Conservation (phyloP, 2,113 vertebrate species). For the Chaetodon trifascialis region DNA sequence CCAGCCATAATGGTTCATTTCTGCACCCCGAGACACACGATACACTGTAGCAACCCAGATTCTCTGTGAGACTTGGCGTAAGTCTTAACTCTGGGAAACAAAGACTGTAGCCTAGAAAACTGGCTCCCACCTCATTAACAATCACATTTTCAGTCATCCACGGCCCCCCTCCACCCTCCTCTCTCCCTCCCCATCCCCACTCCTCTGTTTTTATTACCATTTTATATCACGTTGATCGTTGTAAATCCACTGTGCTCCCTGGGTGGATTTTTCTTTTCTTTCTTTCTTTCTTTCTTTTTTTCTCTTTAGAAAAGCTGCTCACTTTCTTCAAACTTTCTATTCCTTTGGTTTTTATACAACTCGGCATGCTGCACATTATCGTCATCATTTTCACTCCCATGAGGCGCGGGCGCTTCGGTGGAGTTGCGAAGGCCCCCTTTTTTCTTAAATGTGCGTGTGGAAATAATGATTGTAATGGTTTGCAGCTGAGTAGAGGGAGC, state of each 20-base stretch:
- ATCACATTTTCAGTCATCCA: slow-evolving; percentile 73
- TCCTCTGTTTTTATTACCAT: slow-evolving; percentile 68
- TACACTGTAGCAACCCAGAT: slow-evolving; percentile 78
- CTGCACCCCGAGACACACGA: slow-evolving; percentile 78
- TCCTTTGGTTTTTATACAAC: slow-evolving; percentile 63
- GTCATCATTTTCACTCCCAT: slow-evolving; percentile 77
- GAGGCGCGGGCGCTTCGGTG: slow-evolving; percentile 67
- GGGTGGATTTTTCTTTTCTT: slow-evolving; percentile 35
- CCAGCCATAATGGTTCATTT: slow-evolving; percentile 77
- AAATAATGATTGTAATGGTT: slow-evolving; percentile 88
- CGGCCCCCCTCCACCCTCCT: slow-evolving; percentile 3
- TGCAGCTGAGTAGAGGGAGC: slow-evolving; percentile 85
- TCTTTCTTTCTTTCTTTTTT: neutral
- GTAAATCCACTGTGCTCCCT: slow-evolving; percentile 64
- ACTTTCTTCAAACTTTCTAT: slow-evolving; percentile 45
- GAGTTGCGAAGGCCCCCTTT: slow-evolving; percentile 71
- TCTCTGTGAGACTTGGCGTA: slow-evolving; percentile 77
- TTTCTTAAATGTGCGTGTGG: slow-evolving; percentile 78
- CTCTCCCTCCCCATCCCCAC: slow-evolving; percentile 13
- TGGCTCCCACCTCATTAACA: slow-evolving; percentile 79
- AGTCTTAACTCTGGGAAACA: slow-evolving; percentile 74
- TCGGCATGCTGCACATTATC: slow-evolving; percentile 67
- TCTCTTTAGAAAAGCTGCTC: slow-evolving; percentile 28
- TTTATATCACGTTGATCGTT: slow-evolving; percentile 66
- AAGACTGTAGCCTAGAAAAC: slow-evolving; percentile 75